phyloP scores from a whole-genome alignment of 2,797 vertebrate genomes.

The Microtus obscurus region DNA sequence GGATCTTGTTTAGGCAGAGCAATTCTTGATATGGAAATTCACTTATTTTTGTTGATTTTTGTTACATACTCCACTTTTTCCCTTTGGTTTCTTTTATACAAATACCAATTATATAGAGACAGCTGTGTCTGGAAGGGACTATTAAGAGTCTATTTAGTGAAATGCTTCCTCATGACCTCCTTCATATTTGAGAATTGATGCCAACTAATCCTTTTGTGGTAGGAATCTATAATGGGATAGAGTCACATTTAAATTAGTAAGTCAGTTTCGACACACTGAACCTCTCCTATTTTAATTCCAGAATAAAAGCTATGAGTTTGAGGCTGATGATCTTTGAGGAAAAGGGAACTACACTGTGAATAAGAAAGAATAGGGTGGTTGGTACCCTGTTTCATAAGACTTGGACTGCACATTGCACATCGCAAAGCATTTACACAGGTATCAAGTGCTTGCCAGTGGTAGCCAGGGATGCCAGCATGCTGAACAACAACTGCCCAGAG shows the following conservation, averaged over 20 bases:
- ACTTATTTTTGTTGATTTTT: neutral
- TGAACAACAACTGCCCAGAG: constrained; percentile 55
- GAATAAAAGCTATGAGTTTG: neutral
- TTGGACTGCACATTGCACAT: neutral
- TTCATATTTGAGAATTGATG: neutral
- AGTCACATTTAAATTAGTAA: neutral
- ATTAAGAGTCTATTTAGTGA: neutral
- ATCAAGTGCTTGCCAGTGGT: neutral
- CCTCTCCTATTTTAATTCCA: neutral
- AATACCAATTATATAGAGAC: neutral
- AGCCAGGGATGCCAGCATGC: neutral
- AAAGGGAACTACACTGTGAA: neutral
- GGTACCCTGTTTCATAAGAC: neutral
- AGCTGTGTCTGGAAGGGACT: neutral
- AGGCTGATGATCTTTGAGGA: neutral
- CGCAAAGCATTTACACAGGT: neutral
- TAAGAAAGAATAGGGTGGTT: neutral
- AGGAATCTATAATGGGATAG: neutral
- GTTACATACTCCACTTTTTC: neutral
- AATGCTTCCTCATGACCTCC: neutral
- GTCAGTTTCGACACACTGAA: neutral
- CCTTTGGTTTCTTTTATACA: neutral
- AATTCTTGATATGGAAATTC: constrained; percentile 9
- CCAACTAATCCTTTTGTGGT: neutral
- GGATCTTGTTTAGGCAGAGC: neutral